phyloP scores from a whole-genome alignment of 2,888 invertebrate genomes.

The Hymenopus coronatus region DNA sequence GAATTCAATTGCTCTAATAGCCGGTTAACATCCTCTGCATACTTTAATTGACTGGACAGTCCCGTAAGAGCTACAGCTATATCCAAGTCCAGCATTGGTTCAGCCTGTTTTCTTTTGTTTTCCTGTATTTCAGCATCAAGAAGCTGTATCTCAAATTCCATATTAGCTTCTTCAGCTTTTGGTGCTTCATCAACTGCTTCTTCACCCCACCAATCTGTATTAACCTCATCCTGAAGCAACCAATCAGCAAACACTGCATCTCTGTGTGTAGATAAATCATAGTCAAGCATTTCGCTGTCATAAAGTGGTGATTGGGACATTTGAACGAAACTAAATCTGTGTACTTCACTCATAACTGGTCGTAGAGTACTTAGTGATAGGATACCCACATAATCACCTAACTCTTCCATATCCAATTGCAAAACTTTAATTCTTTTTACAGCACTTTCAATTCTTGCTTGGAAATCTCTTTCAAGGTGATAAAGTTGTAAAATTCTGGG shows the following conservation, averaged over 20 bases:
- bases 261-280: background rate
- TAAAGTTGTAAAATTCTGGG: background rate
- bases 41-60: background rate
- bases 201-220: background rate
- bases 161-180: background rate
- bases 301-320: background rate
- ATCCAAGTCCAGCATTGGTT: background rate
- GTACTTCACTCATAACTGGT: background rate
- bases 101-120: background rate
- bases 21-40: background rate
- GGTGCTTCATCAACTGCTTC: background rate
- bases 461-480: background rate
- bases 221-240: background rate
- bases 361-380: slow-evolving; percentile 24
- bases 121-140: background rate
- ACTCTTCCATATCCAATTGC: slow-evolving; percentile 33
- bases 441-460: background rate
- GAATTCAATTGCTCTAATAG: background rate
- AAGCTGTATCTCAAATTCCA: background rate
- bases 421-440: slow-evolving; percentile 17
- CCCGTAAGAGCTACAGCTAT: background rate
- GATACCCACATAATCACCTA: slow-evolving; percentile 45
- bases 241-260: background rate
- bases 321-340: background rate
- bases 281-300: background rate